These are phyloP conservation scores for Pygocentrus nattereri DNA, from an alignment of 2,797 vertebrate genomes.

Conservation along the genomic window DNA sequence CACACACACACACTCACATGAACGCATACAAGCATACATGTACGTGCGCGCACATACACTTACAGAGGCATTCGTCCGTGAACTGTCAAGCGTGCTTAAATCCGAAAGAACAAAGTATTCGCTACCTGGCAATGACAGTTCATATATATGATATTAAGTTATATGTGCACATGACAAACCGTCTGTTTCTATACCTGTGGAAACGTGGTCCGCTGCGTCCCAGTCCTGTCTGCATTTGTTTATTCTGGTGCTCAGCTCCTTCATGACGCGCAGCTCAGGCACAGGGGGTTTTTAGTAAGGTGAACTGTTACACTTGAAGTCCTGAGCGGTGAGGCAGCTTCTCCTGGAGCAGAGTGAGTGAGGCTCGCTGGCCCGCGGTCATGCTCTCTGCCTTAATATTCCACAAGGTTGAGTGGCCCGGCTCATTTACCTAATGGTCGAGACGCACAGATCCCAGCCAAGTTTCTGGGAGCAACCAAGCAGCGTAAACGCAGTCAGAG, in stretches of 20 bases:
- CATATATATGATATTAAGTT: not conserved
- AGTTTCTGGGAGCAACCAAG: constrained; percentile 68
- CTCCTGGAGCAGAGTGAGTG: constrained; percentile 77
- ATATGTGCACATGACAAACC: constrained; percentile 20
- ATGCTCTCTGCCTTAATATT: constrained; percentile 87
- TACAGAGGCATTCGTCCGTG: constrained; percentile 2
- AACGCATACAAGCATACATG: not conserved
- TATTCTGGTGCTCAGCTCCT: constrained; percentile 32
- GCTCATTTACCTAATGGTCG: constrained; percentile 86
- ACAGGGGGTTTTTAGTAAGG: constrained; percentile 3
- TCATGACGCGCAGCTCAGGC: constrained; percentile 24
- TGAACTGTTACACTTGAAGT: constrained; percentile 55
- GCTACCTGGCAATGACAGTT: no score
- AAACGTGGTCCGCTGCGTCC: constrained; percentile 41
- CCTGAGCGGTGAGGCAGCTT: constrained; percentile 68
- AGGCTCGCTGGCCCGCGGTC: constrained; percentile 81
- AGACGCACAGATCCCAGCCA: constrained; percentile 74
- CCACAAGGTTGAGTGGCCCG: constrained; percentile 85
- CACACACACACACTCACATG: not conserved
- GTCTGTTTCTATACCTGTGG: constrained; percentile 44
- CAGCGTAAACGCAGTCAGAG: constrained; percentile 43
- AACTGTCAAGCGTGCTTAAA: constrained; percentile 19
- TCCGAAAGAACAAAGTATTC: not conserved
- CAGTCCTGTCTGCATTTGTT: constrained; percentile 38
- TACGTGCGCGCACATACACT: not conserved